Evolutionary conservation across 2,888 invertebrate genomes (phyloP), one percentile per base, ranked within the genome.

Genomic region (Tipula lateralis): DNA sequence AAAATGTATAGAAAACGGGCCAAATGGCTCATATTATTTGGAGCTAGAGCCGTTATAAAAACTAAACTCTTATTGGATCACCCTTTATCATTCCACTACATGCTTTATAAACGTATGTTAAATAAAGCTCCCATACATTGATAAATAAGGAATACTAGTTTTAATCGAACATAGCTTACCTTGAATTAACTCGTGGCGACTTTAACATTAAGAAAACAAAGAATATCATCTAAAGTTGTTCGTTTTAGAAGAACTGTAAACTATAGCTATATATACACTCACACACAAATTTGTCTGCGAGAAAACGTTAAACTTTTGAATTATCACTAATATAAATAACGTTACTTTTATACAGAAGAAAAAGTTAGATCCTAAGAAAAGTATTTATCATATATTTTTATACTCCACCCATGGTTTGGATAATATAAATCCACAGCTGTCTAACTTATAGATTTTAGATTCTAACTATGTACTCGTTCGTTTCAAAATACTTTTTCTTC

Each of bases 391-490:
- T 44, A 44, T 16, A 36, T 24, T 66, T 66, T 66, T 24, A 66
- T 66, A 9, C 66, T 24, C 24, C 24, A 19, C 3, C 66, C 66
- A 66, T 66, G 24, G 66, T 44, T 44, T 36, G 13, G 66, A 82
- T 30, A 82, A n/a, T 82, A 82, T 82, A 82, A 82, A 82, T 82
- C 82, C 30, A 82, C 30, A 82, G 30, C 32, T 82, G 82, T 82
- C 82, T 30, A 82, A 82, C 82, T 82, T 82, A 82, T 82, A 30
- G 32, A 82, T 82, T 82, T 82, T 82, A 82, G 29, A 30, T 30
- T 32, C 29, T 16, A 16, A 30, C 32, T 30, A 29, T n/a, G 9
- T 44, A n/a, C 82, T 16, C n/a, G n/a, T n/a, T n/a, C n/a, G n/a
- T n/a, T n/a, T n/a, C n/a, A 29, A 30, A 13, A 82, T 30, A 82